A percentile compares a stretch with the other conserved stretches of the same genome.
These are phyloP conservation scores for Microcebus ravelobensis DNA, from an alignment of 2,113 vertebrate genomes.

Conservation along the genomic window DNA sequence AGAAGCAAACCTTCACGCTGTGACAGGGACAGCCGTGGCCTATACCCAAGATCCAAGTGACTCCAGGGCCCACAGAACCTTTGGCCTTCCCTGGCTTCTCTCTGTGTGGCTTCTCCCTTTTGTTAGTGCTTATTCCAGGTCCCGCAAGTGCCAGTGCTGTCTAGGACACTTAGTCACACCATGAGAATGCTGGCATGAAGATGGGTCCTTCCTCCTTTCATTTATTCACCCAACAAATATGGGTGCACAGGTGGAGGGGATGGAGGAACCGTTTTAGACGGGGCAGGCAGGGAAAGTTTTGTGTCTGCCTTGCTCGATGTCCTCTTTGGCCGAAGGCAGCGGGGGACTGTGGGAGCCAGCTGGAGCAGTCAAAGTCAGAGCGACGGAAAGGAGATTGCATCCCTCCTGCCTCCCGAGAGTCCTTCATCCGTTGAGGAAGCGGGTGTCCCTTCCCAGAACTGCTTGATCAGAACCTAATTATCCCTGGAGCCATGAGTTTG, in stretches of 20 bases:
- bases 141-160: neutral
- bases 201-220: neutral
- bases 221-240: neutral
- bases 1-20: neutral
- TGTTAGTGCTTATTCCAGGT: neutral
- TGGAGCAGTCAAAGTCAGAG: constrained; percentile 19
- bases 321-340: neutral
- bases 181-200: too few relatives aligned
- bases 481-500: constrained; percentile 34
- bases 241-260: rapidly evolving
- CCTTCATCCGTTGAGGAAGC: neutral
- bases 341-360: neutral
- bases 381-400: neutral
- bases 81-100: neutral
- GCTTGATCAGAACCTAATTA: constrained; percentile 65
- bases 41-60: neutral
- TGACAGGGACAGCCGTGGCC: neutral
- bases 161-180: neutral
- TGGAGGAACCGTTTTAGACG: neutral
- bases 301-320: neutral
- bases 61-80: neutral
- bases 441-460: constrained; percentile 46
- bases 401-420: neutral
- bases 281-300: neutral
- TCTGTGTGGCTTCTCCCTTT: neutral